phyloP scores from a whole-genome alignment of 2,888 invertebrate species.

The Syritta pipiens region DNA sequence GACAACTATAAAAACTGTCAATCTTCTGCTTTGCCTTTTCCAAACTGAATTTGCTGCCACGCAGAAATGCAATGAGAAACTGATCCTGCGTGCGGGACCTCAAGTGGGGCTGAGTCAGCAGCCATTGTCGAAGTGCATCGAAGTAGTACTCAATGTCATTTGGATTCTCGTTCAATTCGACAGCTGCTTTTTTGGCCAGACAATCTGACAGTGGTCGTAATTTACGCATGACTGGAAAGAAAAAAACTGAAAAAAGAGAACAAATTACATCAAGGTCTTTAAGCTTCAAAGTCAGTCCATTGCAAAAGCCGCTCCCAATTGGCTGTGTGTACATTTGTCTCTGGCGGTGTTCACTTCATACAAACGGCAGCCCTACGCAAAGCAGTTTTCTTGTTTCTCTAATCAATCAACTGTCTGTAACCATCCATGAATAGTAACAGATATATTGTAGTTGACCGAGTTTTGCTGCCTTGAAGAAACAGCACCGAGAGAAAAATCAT shows the following conservation, averaged over 20 bases:
- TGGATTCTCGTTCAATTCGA: conserved; percentile 80
- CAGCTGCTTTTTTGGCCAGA: conserved; percentile 77
- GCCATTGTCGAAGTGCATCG: conserved; percentile 80
- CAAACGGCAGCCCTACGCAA: no score
- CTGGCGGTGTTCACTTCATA: neutral
- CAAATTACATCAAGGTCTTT: conserved; percentile 71
- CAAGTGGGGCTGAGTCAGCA: conserved; percentile 80
- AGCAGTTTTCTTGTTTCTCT: neutral
- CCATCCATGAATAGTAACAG: no score
- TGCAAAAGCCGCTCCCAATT: neutral
- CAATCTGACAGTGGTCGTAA: conserved; percentile 74
- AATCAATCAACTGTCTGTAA: no score
- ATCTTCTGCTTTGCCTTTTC: conserved; percentile 81
- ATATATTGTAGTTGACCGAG: no score
- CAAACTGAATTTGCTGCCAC: conserved; percentile 81
- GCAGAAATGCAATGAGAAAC: conserved; percentile 80
- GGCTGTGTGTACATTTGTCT: neutral
- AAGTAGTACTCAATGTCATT: conserved; percentile 77
- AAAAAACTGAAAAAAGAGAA: no score
- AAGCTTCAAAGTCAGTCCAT: conserved; percentile 36
- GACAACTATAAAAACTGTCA: conserved; percentile 82
- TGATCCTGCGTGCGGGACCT: conserved; percentile 79
- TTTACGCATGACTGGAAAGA: conserved; percentile 74
- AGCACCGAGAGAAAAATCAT: no score
- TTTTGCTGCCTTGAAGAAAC: no score